These are phyloP conservation scores for Rhynchonycteris naso DNA, from an alignment of 2,797 vertebrate species.

Conservation along the genomic window DNA sequence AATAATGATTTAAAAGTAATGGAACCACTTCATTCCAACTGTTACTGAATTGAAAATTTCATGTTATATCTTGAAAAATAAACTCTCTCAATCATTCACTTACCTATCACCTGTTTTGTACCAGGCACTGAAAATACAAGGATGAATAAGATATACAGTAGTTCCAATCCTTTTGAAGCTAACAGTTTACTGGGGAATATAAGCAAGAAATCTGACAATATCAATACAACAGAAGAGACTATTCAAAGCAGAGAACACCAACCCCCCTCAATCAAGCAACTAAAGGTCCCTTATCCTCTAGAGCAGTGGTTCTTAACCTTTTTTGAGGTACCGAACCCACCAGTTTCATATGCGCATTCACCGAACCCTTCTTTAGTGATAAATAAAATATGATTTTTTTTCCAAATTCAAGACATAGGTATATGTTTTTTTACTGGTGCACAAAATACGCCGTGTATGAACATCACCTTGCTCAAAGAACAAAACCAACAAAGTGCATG, in stretches of 20 bases:
- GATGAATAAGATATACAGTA: not conserved
- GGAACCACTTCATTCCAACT: not conserved
- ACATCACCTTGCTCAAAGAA: too few relatives aligned
- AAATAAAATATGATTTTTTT: too few relatives aligned
- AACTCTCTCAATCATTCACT: not conserved
- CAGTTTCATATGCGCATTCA: too few relatives aligned
- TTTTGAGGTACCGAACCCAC: too few relatives aligned
- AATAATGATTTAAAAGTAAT: not conserved
- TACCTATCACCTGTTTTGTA: not conserved
- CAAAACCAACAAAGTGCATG: too few relatives aligned
- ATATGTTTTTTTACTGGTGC: too few relatives aligned
- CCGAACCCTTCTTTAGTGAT: too few relatives aligned
- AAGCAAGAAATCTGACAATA: not conserved
- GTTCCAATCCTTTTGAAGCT: not conserved
- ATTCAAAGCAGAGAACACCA: not conserved
- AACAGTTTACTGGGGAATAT: not conserved
- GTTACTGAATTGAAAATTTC: conserved; percentile 1
- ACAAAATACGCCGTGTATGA: too few relatives aligned
- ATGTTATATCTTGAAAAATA: conserved; percentile 4
- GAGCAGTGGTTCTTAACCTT: too few relatives aligned
- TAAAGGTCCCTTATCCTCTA: too few relatives aligned
- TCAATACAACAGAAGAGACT: not conserved
- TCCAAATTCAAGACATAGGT: too few relatives aligned
- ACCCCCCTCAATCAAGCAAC: too few relatives aligned
- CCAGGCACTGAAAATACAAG: not conserved